Evolutionary conservation across 2,888 invertebrate genomes (phyloP), one percentile per base, ranked within the genome.

Genomic region (Adineta ricciae): DNA sequence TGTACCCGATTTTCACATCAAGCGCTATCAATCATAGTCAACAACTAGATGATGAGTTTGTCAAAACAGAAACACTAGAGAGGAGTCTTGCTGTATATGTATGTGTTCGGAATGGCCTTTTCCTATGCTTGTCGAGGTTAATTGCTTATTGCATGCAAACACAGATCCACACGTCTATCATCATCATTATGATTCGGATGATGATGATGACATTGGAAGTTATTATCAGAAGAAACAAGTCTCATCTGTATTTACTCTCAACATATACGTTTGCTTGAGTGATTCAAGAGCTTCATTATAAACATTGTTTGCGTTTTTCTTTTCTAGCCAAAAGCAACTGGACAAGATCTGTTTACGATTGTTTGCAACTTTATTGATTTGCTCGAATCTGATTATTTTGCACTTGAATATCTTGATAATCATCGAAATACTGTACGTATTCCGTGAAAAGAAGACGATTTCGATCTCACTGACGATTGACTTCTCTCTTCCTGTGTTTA

Each of bases 321-420:
- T 32, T 84, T 78, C 5, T 36, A 84, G 84, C 78, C 83, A 16
- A 85, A 85, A 83, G 83, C 84, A 49, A 85, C 83, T 72, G 85
- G 85, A 27, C 83, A 84, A n/a, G 85, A 85, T 54, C 64, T 85
- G 46, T 82, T 84, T 52, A 73, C 72, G 11, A 49, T 73, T 24
- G 84, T 87, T 32, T 86, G 86, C 82, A 94, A 96, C 88, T 96
- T 97, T 91, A 92, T 99, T 86, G 96, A 97, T 91, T 93, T 99
- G 83, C 92, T 99, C 86, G 99, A 99, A 92, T 94, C 95, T 1
- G 99, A 99, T 91, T 99, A 99, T 92, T 99, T 99, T 91, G 99
- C 98, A 87, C 92, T 99, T 88, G 97, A 98, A 91, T 99, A 96
- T 91, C 93, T 94, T 89, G 97, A 97, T 91, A 92, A 93, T 87